Base-by-base conservation (phyloP, 2,113 vertebrate genomes). In the Opisthocomus hoazin region DNA sequence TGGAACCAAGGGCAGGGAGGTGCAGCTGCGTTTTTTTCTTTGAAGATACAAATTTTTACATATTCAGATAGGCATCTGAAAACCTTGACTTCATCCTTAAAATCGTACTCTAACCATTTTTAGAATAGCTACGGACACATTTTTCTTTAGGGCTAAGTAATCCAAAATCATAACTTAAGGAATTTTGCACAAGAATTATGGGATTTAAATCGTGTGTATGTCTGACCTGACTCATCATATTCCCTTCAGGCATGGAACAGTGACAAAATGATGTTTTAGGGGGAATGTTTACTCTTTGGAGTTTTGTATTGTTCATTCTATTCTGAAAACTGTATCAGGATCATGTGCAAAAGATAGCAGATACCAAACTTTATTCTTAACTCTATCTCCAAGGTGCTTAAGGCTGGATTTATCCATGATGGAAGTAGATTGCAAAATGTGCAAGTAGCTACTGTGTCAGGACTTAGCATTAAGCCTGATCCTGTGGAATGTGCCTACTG, bases 61-160 rank as follows among this genome's bases (percentile, higher is more conserved):
- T 84, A 39, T 66, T 92, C 58, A 70, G 37, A 48, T 14, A 80
- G 37, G 29, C n/a, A 61, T 92, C 91, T 94, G 75, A 90, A 89
- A 88, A 89, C 63, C 23, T 53, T 61, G 60, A 20, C 51, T 90
- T 93, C 64, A 54, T 83, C 75, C 83, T 87, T 54, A 66, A 92
- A 81, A 66, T 77, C 64, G 74, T 86, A 54, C 75, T 93, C 16
- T 84, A 32, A 69, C n/a, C 26, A 43, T 61, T 91, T 93, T 57
- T 70, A 3, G 75, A 48, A 74, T 87, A 77, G 24, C 58, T 84
- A 10, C 14, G 41, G 56, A 19, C n/a, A 29, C 14, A 5, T 66
- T 65, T 77, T 92, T 68, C 39, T 87, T 75, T 29, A 65, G 56
- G 53, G 39, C 65, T 75, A 21, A 87, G 24, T 66, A 81, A 82